Evolutionary conservation across 2,797 vertebrate genomes (phyloP).

Genomic region (Morelia viridis): DNA sequence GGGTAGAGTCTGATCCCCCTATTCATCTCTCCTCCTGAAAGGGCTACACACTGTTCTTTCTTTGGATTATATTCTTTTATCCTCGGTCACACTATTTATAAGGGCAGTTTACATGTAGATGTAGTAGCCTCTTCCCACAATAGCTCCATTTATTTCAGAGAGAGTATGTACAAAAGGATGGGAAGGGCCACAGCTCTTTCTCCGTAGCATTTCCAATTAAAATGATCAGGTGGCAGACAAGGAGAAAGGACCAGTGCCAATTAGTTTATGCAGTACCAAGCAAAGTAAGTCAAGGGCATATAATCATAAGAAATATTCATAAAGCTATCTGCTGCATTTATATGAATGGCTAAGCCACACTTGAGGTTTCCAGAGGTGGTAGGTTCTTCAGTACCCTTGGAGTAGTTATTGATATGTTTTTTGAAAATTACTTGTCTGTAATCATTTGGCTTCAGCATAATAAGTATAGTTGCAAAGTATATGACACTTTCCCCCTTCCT

Average conservation of each 20-base stretch:
- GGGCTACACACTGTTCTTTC: constrained; percentile 28
- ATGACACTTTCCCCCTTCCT: background rate
- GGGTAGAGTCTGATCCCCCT: no score
- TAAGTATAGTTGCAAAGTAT: background rate
- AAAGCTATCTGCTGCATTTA: constrained; percentile 5
- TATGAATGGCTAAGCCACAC: background rate
- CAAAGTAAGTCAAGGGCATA: no score
- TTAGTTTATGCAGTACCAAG: no score
- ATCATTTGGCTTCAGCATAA: background rate
- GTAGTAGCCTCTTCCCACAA: background rate
- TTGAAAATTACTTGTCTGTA: background rate
- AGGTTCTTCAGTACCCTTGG: background rate
- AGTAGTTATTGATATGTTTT: background rate
- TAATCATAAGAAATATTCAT: background rate
- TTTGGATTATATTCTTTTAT: constrained; percentile 2
- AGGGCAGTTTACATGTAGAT: background rate
- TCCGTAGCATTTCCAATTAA: background rate
- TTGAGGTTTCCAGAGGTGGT: background rate
- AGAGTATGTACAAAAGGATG: background rate
- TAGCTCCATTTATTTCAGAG: background rate
- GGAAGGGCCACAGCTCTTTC: background rate
- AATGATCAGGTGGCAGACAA: background rate
- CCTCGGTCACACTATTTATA: background rate
- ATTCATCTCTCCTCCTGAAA: no score
- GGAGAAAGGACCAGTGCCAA: background rate